phyloP scores from a whole-genome alignment of 2,888 invertebrate genomes.

The Eurois occulta region DNA sequence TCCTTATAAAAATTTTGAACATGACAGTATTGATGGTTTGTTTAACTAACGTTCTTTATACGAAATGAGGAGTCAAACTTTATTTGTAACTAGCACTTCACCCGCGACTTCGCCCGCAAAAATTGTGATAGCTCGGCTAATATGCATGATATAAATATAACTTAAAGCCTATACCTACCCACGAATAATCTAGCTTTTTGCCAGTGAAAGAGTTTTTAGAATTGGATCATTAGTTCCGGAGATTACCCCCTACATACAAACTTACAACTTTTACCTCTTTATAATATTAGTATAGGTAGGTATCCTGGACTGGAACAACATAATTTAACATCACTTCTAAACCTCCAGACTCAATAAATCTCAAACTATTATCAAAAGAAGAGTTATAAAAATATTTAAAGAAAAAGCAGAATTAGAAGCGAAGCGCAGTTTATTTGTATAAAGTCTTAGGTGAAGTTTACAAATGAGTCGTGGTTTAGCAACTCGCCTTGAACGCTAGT shows the following conservation, averaged over 20 bases:
- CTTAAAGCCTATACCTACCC: too few relatives aligned
- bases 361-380: not conserved
- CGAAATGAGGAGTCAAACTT: not conserved
- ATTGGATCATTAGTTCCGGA: too few relatives aligned
- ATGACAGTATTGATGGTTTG: not conserved
- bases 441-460: conserved; percentile 24
- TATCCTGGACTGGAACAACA: not conserved
- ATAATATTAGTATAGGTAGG: not conserved
- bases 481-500: conserved; percentile 38
- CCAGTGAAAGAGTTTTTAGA: too few relatives aligned
- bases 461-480: conserved; percentile 41
- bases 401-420: not conserved
- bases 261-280: too few relatives aligned
- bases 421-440: conserved; percentile 19
- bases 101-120: too few relatives aligned
- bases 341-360: conserved; percentile 55
- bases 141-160: too few relatives aligned
- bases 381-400: conserved; percentile 8
- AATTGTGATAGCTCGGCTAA: too few relatives aligned
- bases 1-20: not conserved
- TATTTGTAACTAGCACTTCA: not conserved
- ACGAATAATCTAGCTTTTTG: too few relatives aligned
- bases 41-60: conserved; percentile 3
- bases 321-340: conserved; percentile 18
- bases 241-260: too few relatives aligned